phyloP scores from a whole-genome alignment of 2,113 vertebrate species.

The Chamaetylas fuelleborni region DNA sequence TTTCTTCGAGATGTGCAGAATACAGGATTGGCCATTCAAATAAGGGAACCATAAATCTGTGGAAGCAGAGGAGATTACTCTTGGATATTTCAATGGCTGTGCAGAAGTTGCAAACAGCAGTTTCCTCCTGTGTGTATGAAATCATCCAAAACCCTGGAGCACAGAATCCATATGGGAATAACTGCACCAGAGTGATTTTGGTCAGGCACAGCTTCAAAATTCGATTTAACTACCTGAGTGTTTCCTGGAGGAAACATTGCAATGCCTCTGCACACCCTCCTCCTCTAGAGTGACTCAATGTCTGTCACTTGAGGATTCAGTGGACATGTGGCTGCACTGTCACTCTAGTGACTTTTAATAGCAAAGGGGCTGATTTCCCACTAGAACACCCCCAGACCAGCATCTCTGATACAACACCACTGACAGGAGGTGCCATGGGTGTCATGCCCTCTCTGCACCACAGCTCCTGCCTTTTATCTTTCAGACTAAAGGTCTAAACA shows the following conservation, averaged over 20 bases:
- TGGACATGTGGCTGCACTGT: fast-evolving
- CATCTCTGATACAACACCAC: not conserved
- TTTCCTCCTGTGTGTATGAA: not conserved
- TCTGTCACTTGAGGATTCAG: not conserved
- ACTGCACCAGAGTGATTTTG: not conserved
- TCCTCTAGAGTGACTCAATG: not conserved
- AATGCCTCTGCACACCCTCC: not conserved
- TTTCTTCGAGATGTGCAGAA: not conserved
- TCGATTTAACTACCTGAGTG: not conserved
- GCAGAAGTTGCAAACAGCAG: not conserved
- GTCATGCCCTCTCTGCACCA: fast-evolving
- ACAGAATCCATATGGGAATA: not conserved
- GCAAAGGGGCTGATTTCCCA: not conserved
- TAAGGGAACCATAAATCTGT: not conserved
- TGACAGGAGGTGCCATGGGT: not conserved
- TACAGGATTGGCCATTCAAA: not conserved
- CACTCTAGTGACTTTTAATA: not conserved
- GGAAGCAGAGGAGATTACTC: not conserved
- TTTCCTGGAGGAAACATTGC: not conserved
- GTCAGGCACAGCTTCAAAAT: not conserved
- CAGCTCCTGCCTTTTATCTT: not conserved
- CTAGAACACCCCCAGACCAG: not conserved
- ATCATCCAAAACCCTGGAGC: not conserved
- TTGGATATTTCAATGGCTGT: not conserved
- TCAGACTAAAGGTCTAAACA: not conserved